A percentile compares a stretch with the other conserved stretches of the same genome.
These are phyloP conservation scores for Nycticryphes semicollaris DNA, from an alignment of 2,113 vertebrate genomes.

Conservation along the genomic window DNA sequence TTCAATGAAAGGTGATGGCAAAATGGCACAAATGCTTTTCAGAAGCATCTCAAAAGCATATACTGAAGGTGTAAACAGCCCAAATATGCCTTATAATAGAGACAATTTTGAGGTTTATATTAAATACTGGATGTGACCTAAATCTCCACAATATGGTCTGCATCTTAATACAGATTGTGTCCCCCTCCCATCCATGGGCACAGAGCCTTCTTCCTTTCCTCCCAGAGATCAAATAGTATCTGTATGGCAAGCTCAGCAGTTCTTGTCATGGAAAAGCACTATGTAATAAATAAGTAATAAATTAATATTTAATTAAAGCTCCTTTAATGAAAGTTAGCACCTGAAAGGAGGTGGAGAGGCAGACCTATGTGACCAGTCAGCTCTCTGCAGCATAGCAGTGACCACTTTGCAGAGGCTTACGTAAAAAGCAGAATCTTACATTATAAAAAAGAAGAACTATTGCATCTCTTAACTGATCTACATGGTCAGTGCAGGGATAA, in stretches of 20 bases:
- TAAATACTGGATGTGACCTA: background rate
- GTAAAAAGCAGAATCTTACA: background rate
- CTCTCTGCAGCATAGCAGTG: background rate
- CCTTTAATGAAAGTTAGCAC: conserved; percentile 34
- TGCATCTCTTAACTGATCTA: background rate
- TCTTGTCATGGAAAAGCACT: background rate
- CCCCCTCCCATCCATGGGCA: background rate
- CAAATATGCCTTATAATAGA: background rate
- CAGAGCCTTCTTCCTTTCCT: background rate
- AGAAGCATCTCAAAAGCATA: background rate
- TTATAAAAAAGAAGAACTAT: background rate
- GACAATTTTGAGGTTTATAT: background rate
- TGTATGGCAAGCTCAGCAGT: conserved; percentile 46
- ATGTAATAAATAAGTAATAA: conserved; percentile 60
- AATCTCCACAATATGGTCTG: background rate
- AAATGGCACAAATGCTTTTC: background rate
- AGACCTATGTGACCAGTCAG: background rate
- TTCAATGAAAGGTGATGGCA: background rate
- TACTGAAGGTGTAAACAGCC: background rate
- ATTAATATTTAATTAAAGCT: conserved; percentile 47
- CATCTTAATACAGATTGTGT: background rate
- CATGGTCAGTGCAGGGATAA: background rate
- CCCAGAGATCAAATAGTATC: conserved; percentile 29
- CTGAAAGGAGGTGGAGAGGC: conserved; percentile 19
- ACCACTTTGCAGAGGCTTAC: background rate